Conservation (phyloP, 2,888 invertebrate genomes). For the Agrochola litura region DNA sequence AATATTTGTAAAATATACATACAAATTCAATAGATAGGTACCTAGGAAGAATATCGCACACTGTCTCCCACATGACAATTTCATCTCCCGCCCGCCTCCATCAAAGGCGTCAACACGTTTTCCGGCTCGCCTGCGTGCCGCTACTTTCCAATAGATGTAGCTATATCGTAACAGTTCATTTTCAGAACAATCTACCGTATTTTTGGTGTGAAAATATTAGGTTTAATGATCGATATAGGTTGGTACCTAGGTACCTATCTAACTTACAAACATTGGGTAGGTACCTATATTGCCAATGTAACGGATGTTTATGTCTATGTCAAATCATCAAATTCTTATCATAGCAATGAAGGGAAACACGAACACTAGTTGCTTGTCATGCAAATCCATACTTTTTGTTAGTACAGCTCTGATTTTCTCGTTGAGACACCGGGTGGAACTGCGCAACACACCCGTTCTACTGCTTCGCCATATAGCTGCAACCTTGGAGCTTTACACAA, state of each 20-base stretch:
- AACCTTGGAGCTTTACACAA: slow-evolving; percentile 89
- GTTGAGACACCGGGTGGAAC: slow-evolving; percentile 81
- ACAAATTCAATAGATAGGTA: neutral
- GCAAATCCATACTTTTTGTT: slow-evolving; percentile 54
- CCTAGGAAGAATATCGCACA: neutral
- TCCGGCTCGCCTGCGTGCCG: neutral
- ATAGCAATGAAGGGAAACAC: slow-evolving; percentile 14
- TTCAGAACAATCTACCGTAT: neutral
- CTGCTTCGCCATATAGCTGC: slow-evolving; percentile 75
- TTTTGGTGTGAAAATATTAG: slow-evolving; percentile 1
- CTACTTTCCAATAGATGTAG: neutral
- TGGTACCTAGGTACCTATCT: neutral
- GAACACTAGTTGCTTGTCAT: slow-evolving; percentile 10
- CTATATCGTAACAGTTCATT: slow-evolving; percentile 16
- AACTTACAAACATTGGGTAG: neutral
- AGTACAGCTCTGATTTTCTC: slow-evolving; percentile 65
- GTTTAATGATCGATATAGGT: neutral
- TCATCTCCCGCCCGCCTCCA: too few relatives aligned
- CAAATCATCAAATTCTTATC: slow-evolving; percentile 1
- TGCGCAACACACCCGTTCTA: slow-evolving; percentile 79
- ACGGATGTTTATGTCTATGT: neutral
- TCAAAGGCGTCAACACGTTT: neutral
- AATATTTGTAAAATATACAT: neutral
- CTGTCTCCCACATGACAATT: neutral
- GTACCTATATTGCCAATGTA: too few relatives aligned